A percentile compares a stretch with the other conserved stretches of the same genome.
Evolutionary conservation across 1,140 invertebrate species (phyloP).

Genomic region (Microplitis demolitor): DNA sequence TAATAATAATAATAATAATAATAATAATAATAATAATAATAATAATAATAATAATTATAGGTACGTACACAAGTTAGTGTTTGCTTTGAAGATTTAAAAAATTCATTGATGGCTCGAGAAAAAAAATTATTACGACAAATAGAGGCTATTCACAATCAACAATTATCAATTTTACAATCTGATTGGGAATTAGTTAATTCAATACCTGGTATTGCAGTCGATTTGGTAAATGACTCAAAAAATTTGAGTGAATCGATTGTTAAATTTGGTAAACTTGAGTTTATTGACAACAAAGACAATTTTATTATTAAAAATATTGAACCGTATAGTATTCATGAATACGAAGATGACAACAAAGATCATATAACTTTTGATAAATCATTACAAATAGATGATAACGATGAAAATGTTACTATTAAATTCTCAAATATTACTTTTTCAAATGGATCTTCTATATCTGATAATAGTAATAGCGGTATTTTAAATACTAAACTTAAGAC

Average conservation of each 20-base stretch:
- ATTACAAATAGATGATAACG: conserved; percentile 46
- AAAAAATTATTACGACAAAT: conserved; percentile 63
- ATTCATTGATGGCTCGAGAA: conserved; percentile 59
- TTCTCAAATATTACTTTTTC: conserved; percentile 41
- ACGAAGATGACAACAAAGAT: conserved; percentile 57
- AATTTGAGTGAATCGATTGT: conserved; percentile 56
- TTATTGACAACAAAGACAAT: conserved; percentile 56
- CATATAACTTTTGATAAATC: conserved; percentile 63
- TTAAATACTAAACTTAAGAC: background rate
- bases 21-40: background rate
- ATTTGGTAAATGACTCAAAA: conserved; percentile 47
- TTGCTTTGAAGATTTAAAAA: conserved; percentile 58
- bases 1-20: too few species aligned
- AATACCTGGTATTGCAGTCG: conserved; percentile 44
- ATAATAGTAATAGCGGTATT: background rate
- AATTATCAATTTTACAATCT: conserved; percentile 53
- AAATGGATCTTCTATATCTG: background rate
- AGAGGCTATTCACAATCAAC: conserved; percentile 61
- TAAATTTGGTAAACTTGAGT: conserved; percentile 59
- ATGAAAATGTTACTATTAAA: conserved; percentile 42
- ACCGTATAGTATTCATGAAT: conserved; percentile 56
- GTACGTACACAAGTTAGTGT: conserved; percentile 57
- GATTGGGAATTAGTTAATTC: conserved; percentile 42
- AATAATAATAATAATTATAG: conserved; percentile 31
- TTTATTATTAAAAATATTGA: conserved; percentile 52